phyloP scores from a whole-genome alignment of 2,888 invertebrate genomes.

The Drosophila fungiperda region DNA sequence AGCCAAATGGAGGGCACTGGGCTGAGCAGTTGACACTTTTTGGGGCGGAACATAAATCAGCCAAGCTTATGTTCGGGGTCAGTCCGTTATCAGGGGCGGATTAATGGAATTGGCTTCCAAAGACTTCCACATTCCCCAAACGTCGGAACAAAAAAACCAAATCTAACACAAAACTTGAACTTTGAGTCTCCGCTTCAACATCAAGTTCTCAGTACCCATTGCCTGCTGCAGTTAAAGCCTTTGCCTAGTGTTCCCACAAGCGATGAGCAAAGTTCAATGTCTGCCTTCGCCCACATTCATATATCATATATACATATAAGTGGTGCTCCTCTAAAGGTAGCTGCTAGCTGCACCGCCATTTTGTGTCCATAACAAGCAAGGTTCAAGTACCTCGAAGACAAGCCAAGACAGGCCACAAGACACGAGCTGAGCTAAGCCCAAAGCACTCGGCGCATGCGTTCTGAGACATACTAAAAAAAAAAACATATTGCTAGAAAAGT shows the following conservation, averaged over 20 bases:
- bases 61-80: constrained; percentile 56
- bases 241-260: constrained; percentile 40
- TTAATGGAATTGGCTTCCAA: constrained; percentile 32
- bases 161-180: constrained; percentile 20
- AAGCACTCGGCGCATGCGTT: constrained; percentile 70
- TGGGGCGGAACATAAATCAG: constrained; percentile 72
- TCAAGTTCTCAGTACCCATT: neutral
- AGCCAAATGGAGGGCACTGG: constrained; percentile 70
- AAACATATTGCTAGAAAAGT: constrained; percentile 53
- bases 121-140: constrained; percentile 9
- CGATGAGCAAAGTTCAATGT: constrained; percentile 51
- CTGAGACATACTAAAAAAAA: constrained; percentile 29
- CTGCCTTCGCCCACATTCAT: constrained; percentile 64
- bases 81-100: constrained; percentile 25
- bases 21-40: constrained; percentile 72
- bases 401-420: constrained; percentile 23
- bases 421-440: constrained; percentile 24
- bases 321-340: constrained; percentile 45
- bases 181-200: constrained; percentile 1
- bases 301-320: constrained; percentile 55
- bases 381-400: constrained; percentile 72
- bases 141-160: constrained; percentile 1
- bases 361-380: constrained; percentile 58
- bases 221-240: constrained; percentile 4
- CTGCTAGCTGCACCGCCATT: constrained; percentile 59